Evolutionary conservation across 1,140 invertebrate genomes (phyloP).

Genomic region (Calosoma granatense): DNA sequence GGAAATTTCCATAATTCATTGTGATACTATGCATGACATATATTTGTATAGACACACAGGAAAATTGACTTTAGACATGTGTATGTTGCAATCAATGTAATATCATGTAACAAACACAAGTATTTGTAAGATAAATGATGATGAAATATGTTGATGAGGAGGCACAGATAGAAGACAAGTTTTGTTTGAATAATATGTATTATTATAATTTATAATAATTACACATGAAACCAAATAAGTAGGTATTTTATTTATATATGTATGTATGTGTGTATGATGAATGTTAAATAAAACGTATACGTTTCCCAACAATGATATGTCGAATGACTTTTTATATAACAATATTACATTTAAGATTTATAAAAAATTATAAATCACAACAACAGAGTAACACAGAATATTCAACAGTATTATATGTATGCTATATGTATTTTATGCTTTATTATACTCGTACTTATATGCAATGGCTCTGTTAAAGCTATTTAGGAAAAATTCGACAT

Average conservation of each 20-base stretch:
- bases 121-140: too few species aligned
- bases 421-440: not conserved
- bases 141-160: too few species aligned
- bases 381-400: not conserved
- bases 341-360: not conserved
- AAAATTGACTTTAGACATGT: too few species aligned
- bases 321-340: not conserved
- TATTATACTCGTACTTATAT: not conserved
- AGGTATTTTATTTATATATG: not conserved
- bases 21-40: too few species aligned
- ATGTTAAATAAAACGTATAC: not conserved
- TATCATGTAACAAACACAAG: too few species aligned
- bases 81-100: too few species aligned
- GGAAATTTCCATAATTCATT: too few species aligned
- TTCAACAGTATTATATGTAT: not conserved
- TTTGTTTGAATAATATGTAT: not conserved
- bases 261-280: not conserved
- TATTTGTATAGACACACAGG: too few species aligned
- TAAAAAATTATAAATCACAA: conserved; percentile 9
- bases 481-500: not conserved
- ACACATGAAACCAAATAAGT: not conserved
- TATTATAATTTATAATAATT: conserved; percentile 1
- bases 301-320: not conserved
- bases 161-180: too few species aligned
- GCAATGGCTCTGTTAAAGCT: not conserved